A percentile compares a stretch with the other conserved stretches of the same genome.
These are phyloP conservation scores for Lateolabrax maculatus DNA, from an alignment of 2,797 vertebrate species.

Conservation along the genomic window DNA sequence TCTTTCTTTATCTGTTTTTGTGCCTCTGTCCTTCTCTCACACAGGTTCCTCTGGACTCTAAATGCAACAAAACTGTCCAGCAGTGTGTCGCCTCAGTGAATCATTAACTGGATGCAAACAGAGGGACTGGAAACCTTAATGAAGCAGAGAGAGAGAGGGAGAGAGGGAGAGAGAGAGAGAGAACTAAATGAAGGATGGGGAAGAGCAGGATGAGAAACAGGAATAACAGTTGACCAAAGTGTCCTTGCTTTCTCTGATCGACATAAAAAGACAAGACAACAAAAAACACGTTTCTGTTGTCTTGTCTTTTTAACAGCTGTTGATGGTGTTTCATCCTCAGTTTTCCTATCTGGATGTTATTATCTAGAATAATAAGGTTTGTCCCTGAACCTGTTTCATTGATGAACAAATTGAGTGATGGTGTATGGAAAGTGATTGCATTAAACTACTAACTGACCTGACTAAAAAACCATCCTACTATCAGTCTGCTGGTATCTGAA, in stretches of 20 bases:
- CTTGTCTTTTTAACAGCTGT: not conserved
- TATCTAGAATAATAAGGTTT: not conserved
- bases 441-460: not conserved
- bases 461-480: too few relatives aligned
- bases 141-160: not conserved
- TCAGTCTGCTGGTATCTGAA: too few relatives aligned
- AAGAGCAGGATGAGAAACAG: not conserved
- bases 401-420: too few relatives aligned
- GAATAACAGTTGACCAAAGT: constrained; percentile 14
- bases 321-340: not conserved
- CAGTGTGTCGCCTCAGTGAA: not conserved
- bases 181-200: not conserved
- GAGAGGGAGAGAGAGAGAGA: not conserved
- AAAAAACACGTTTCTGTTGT: too few relatives aligned
- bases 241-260: constrained; percentile 31
- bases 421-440: not conserved
- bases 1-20: not conserved
- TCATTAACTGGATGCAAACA: not conserved
- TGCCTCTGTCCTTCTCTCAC: constrained; percentile 10
- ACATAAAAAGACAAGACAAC: too few relatives aligned
- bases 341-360: not conserved
- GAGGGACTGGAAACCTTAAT: not conserved
- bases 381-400: not conserved
- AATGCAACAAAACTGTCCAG: not conserved
- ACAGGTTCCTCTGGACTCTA: not conserved